phyloP scores from a whole-genome alignment of 2,113 vertebrate genomes.

The Spea multiplicata region DNA sequence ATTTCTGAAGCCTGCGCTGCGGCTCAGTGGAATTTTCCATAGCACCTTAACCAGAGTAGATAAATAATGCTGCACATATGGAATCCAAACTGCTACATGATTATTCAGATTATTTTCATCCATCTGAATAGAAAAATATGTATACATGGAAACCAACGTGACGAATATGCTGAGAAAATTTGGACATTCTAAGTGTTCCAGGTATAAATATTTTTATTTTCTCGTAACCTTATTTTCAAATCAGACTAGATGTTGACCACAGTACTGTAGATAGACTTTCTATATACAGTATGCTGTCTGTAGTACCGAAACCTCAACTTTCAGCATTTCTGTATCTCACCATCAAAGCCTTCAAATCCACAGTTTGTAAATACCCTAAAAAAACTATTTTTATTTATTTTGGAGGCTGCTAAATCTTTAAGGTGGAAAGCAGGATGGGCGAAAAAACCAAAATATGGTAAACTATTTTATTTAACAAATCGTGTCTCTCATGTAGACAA shows the following conservation, averaged over 20 bases:
- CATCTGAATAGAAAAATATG: neutral
- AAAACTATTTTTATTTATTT: conserved; percentile 59
- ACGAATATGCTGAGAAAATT: neutral
- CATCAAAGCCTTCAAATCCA: conserved; percentile 54
- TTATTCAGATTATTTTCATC: neutral
- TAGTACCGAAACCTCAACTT: conserved; percentile 62
- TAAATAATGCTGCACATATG: neutral
- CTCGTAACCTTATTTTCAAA: conserved; percentile 57
- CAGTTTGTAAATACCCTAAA: conserved; percentile 60
- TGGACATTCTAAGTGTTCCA: conserved; percentile 16
- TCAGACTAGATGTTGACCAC: conserved; percentile 60
- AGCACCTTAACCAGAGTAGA: neutral
- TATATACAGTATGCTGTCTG: conserved; percentile 63
- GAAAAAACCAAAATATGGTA: too few relatives aligned
- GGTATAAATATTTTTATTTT: conserved; percentile 52
- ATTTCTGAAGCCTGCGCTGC: neutral
- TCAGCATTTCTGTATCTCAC: conserved; percentile 57
- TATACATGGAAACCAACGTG: neutral
- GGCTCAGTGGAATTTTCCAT: conserved; percentile 28
- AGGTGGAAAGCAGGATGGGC: conserved; percentile 24
- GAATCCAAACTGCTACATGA: neutral
- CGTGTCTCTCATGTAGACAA: too few relatives aligned
- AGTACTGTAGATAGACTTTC: conserved; percentile 54
- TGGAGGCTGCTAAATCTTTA: conserved; percentile 52
- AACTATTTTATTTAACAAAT: too few relatives aligned